Evolutionary conservation across 2,797 vertebrate genomes (phyloP).

Genomic region (Dendrocincla tyrannina): DNA sequence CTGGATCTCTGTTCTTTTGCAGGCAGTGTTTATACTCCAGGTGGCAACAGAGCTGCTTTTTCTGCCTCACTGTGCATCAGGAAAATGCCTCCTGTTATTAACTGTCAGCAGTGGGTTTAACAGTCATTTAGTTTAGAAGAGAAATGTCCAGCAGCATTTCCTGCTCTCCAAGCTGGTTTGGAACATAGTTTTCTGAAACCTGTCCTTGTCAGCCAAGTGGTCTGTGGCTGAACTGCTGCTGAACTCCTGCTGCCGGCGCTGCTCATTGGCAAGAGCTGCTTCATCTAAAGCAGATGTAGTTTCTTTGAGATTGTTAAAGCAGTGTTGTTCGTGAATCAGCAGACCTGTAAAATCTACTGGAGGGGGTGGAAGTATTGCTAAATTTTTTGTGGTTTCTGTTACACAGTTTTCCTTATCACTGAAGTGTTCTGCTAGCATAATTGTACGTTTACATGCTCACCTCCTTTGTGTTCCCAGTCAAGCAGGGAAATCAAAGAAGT

Average conservation of each 20-base stretch:
- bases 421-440: neutral
- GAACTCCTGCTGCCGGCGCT: neutral
- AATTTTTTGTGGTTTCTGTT: neutral
- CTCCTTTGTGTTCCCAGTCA: neutral
- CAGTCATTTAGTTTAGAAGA: neutral
- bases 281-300: neutral
- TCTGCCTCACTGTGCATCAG: neutral
- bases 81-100: neutral
- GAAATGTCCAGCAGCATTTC: neutral
- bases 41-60: neutral
- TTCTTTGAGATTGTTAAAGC: neutral
- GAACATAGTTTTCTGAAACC: neutral
- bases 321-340: neutral
- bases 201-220: neutral
- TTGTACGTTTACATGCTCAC: rapidly evolving
- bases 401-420: rapidly evolving
- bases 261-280: neutral
- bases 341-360: neutral
- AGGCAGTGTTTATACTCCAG: neutral
- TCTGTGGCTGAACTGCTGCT: neutral
- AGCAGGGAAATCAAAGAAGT: neutral
- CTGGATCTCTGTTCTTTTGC: neutral
- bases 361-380: neutral
- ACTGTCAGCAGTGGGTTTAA: neutral
- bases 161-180: neutral